Conservation (phyloP, 1,140 invertebrate species). For the Drosophila biarmipes region DNA sequence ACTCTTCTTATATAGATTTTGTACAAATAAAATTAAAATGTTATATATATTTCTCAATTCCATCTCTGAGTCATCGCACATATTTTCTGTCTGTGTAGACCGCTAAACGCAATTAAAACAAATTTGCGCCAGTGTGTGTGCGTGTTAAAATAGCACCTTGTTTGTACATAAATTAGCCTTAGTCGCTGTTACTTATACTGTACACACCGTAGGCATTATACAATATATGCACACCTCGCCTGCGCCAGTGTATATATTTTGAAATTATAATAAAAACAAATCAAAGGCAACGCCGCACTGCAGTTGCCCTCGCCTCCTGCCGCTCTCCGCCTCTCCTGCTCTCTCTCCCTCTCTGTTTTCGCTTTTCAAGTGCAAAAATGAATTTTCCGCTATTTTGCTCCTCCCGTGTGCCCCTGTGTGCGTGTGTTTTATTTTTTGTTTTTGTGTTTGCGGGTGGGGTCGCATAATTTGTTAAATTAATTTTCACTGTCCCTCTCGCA, state of each 20-base stretch:
- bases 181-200: constrained; percentile 39
- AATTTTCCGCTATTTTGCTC: constrained; percentile 25
- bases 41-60: background rate
- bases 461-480: constrained; percentile 78
- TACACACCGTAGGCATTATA: constrained; percentile 22
- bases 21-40: too few species aligned
- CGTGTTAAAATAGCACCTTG: constrained; percentile 75
- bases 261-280: constrained; percentile 52
- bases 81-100: constrained; percentile 10
- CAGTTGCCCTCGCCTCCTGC: constrained; percentile 14
- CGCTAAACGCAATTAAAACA: constrained; percentile 57
- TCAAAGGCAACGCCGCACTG: constrained; percentile 27
- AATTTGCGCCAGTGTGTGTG: constrained; percentile 30
- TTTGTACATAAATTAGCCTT: constrained; percentile 80
- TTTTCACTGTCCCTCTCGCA: constrained; percentile 56
- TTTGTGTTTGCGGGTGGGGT: constrained; percentile 48
- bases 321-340: background rate
- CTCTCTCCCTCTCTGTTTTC: constrained; percentile 11
- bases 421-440: constrained; percentile 12
- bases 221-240: constrained; percentile 17
- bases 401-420: background rate
- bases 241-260: constrained; percentile 31
- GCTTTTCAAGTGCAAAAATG: constrained; percentile 55
- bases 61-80: background rate
- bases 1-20: too few species aligned